These are phyloP conservation scores for Notodonta dromedarius DNA, from an alignment of 2,888 invertebrate genomes.

Conservation along the genomic window DNA sequence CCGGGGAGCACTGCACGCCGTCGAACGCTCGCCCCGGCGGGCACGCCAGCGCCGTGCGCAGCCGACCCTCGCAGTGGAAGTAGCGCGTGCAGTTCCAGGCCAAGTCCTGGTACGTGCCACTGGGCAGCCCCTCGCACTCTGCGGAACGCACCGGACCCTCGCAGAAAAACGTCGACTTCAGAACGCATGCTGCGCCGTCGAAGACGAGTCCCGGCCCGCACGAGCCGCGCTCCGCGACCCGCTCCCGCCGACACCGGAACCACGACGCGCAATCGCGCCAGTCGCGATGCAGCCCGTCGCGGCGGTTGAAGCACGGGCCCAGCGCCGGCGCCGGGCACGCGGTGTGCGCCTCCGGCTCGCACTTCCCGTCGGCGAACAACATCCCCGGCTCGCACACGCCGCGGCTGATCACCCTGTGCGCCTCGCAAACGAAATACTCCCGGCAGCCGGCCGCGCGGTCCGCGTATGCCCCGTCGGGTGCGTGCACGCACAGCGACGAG, in stretches of 20 bases:
- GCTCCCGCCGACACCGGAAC: conserved; percentile 77
- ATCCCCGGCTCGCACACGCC: conserved; percentile 82
- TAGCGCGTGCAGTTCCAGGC: conserved; percentile 80
- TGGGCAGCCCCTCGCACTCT: conserved; percentile 76
- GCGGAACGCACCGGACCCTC: conserved; percentile 69
- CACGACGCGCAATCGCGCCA: conserved; percentile 78
- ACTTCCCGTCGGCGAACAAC: conserved; percentile 80
- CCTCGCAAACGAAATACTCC: conserved; percentile 84
- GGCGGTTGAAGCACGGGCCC: conserved; percentile 74
- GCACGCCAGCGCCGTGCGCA: conserved; percentile 71
- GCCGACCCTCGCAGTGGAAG: conserved; percentile 75
- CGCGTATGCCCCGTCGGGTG: conserved; percentile 83
- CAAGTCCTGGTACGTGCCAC: conserved; percentile 82
- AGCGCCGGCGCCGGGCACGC: conserved; percentile 74
- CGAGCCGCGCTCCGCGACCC: conserved; percentile 70
- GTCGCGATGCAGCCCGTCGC: conserved; percentile 74
- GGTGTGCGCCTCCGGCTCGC: conserved; percentile 72
- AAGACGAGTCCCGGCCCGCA: conserved; percentile 77
- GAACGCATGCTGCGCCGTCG: conserved; percentile 77
- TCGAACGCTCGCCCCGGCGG: conserved; percentile 70
- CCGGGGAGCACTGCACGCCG: conserved; percentile 70
- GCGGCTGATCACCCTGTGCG: conserved; percentile 77
- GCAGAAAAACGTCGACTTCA: conserved; percentile 68
- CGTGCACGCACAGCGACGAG: conserved; percentile 77
- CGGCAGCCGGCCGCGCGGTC: conserved; percentile 82